phyloP scores from a whole-genome alignment of 2,888 invertebrate genomes.

The Tenthredo amoena region DNA sequence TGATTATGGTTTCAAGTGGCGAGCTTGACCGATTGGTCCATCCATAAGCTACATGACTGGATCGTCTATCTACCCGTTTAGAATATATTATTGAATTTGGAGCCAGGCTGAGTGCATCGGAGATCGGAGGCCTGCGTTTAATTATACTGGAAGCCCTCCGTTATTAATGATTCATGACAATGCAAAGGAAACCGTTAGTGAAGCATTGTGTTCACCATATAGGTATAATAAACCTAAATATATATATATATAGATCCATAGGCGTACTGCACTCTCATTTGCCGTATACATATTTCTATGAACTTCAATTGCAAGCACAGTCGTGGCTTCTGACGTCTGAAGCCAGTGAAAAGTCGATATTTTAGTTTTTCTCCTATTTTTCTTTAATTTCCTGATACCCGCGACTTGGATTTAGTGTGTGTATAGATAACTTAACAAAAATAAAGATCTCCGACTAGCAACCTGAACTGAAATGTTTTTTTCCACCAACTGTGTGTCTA shows the following conservation, averaged over 20 bases:
- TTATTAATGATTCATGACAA: slow-evolving; percentile 47
- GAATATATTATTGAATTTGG: slow-evolving; percentile 36
- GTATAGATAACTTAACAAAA: slow-evolving; percentile 13
- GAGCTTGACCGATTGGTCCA: slow-evolving; percentile 1
- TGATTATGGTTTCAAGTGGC: slow-evolving; percentile 27
- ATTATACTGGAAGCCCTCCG: slow-evolving; percentile 23
- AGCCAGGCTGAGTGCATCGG: slow-evolving; percentile 30
- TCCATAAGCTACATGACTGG: slow-evolving; percentile 7
- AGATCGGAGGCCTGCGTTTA: slow-evolving; percentile 30
- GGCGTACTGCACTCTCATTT: slow-evolving; percentile 25
- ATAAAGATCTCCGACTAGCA: slow-evolving; percentile 24
- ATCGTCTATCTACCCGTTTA: background rate
- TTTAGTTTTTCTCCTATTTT: slow-evolving; percentile 10
- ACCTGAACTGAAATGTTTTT: background rate
- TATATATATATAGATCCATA: background rate
- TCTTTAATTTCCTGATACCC: slow-evolving; percentile 16
- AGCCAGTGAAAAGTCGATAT: background rate
- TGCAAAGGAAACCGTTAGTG: slow-evolving; percentile 34
- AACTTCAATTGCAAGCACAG: background rate
- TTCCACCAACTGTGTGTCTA: slow-evolving; percentile 6
- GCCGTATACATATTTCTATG: background rate
- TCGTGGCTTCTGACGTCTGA: background rate
- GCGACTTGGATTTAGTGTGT: background rate
- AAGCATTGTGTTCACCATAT: slow-evolving; percentile 16
- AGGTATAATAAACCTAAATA: background rate